Evolutionary conservation across 2,113 vertebrate genomes (phyloP), one percentile per base, ranked within the genome.

Genomic region (Ctenomys sociabilis): DNA sequence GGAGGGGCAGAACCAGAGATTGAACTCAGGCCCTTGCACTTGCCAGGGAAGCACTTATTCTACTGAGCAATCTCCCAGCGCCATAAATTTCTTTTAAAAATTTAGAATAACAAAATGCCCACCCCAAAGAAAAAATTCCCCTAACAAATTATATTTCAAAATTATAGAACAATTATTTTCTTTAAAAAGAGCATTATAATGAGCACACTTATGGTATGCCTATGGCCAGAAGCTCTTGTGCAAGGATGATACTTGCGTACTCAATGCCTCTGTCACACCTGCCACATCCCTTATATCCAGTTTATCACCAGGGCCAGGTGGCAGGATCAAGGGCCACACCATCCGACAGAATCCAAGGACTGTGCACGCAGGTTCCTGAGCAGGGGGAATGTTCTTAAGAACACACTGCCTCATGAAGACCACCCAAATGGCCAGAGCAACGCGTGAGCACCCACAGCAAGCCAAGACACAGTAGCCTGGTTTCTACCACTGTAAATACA

Each of bases 41-140:
- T n/a, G n/a, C n/a, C n/a, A n/a, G n/a, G n/a, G n/a, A n/a, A n/a
- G n/a, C n/a, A n/a, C n/a, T n/a, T n/a, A n/a, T n/a, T n/a, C n/a
- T n/a, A n/a, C n/a, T n/a, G n/a, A n/a, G n/a, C n/a, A n/a, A n/a
- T n/a, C n/a, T n/a, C n/a, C n/a, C n/a, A n/a, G n/a, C n/a, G n/a
- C n/a, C n/a, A n/a, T n/a, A n/a, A 49, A 49, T 49, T 49, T 49
- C 49, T 63, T 52, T 54, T 17, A n/a, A 84, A 86, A 91, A 94
- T 52, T 66, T 70, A 70, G 37, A 70, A 32, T 92, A 89, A 77
- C 26, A 88, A 72, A 94, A 78, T 64, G 40, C 5, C 17, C 52
- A 90, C 24, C 7, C 85, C 45, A 95, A 87, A 89, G 45, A 64
- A 77, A 85, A 91, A 84, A 32, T 88, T 72, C 24, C 43, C 19